These are phyloP conservation scores for Arenaria interpres DNA, from an alignment of 2,113 vertebrate genomes.

Conservation along the genomic window DNA sequence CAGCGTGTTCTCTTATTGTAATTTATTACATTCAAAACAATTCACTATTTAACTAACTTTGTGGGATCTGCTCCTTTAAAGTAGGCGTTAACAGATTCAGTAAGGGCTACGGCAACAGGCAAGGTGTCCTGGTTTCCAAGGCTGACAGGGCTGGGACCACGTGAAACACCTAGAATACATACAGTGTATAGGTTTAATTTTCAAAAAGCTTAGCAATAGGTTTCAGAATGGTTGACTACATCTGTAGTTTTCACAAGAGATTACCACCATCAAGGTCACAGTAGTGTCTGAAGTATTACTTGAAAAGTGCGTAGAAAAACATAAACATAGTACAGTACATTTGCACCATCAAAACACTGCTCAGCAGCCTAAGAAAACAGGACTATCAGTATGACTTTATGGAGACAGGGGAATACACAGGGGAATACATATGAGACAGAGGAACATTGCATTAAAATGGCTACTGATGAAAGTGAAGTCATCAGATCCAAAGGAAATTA, in stretches of 20 bases:
- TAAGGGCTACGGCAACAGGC: constrained; percentile 92
- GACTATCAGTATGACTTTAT: background rate
- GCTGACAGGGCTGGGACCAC: constrained; percentile 92
- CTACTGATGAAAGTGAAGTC: background rate
- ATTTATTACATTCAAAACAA: constrained; percentile 13
- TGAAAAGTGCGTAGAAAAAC: background rate
- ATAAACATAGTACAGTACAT: constrained; percentile 14
- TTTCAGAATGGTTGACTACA: background rate
- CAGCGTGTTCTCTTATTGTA: background rate
- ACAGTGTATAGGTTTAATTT: constrained; percentile 38
- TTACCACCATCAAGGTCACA: constrained; percentile 20
- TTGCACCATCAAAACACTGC: background rate
- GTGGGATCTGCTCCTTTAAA: constrained; percentile 96
- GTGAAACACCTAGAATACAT: constrained; percentile 85
- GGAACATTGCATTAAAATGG: background rate
- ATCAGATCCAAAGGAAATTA: background rate
- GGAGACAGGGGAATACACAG: constrained; percentile 9
- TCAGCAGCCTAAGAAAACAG: background rate
- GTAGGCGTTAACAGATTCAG: constrained; percentile 94
- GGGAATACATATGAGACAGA: background rate
- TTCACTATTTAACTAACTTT: constrained; percentile 85
- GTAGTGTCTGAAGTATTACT: background rate
- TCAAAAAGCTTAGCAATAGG: background rate
- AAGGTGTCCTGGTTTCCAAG: constrained; percentile 89
- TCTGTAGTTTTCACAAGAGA: constrained; percentile 16